These are phyloP conservation scores for Dasyornis broadbenti DNA, from an alignment of 2,113 vertebrate genomes.

Conservation along the genomic window DNA sequence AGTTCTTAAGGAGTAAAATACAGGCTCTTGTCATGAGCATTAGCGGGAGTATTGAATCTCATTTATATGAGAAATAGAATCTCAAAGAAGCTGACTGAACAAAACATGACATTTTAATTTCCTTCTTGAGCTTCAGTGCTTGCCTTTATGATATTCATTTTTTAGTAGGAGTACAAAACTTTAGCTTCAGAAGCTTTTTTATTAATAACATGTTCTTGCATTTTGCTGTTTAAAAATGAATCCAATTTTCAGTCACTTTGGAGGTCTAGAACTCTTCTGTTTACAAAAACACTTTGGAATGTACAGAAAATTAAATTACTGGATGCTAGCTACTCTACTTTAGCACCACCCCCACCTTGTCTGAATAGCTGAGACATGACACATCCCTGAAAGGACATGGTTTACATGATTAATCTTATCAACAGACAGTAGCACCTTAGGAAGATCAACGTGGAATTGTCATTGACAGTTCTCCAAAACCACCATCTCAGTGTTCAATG, in stretches of 20 bases:
- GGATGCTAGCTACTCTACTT: neutral
- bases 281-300: neutral
- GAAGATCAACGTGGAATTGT: neutral
- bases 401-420: neutral
- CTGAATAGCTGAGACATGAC: neutral
- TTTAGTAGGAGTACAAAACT: neutral
- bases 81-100: neutral
- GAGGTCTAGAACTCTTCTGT: neutral
- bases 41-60: neutral
- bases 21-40: accelerated
- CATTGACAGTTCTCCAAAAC: neutral
- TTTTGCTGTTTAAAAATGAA: neutral
- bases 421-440: neutral
- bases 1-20: neutral
- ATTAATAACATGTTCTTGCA: neutral
- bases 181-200: neutral
- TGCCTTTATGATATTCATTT: neutral
- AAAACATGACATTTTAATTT: conserved; percentile 11
- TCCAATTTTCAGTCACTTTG: neutral
- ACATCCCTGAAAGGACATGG: neutral
- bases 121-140: neutral
- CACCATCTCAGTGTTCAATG: accelerated
- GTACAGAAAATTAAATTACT: neutral
- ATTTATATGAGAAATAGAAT: neutral
- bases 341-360: neutral